Evolutionary conservation across 2,113 vertebrate species (phyloP), one percentile per base, ranked within the genome.

Genomic region (Pluvialis apricaria): DNA sequence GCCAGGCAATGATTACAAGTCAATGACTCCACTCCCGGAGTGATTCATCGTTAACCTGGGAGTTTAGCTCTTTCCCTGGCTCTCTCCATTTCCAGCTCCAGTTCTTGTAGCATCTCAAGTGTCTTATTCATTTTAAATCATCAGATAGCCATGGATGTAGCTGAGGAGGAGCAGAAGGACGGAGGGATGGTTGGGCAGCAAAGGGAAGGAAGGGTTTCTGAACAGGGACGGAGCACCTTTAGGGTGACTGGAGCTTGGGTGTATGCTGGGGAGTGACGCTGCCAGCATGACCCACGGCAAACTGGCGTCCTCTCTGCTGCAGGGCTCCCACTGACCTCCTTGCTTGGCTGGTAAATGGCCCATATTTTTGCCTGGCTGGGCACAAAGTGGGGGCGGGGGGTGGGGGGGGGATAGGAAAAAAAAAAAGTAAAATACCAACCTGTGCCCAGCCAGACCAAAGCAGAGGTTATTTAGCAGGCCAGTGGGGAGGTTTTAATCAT

Each of bases 1-100:
- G 58, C 54, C 75, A 77, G 75, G 82, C 79, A 68, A 88, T 51
- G 88, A 96, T 88, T 73, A 47, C 87, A 86, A 88, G 96, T 93
- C 94, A 92, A 82, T 93, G 54, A 65, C 78, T 90, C 32, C n/a
- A 32, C 49, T 90, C 88, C 22, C 6, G 0, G 31, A 58, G 62
- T 72, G 84, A 91, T 91, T 77, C 78, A 93, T 91, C 8, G 24
- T 85, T 88, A 83, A 62, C 71, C 42, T 49, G 71, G 75, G 78
- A 93, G 54, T 88, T 87, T 4, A 62, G 70, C 58, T 64, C 49
- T 76, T 82, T 87, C 73, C 17, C 21, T 76, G 64, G 13, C 44
- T 92, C 52, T 47, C 73, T 84, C n/a, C 26, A 31, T 60, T 64
- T 62, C 44, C 40, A 54, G 44, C 34, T 82, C 55, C 32, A 1